Evolutionary conservation across 2,113 vertebrate genomes (phyloP).

Genomic region (Agelaius phoeniceus): DNA sequence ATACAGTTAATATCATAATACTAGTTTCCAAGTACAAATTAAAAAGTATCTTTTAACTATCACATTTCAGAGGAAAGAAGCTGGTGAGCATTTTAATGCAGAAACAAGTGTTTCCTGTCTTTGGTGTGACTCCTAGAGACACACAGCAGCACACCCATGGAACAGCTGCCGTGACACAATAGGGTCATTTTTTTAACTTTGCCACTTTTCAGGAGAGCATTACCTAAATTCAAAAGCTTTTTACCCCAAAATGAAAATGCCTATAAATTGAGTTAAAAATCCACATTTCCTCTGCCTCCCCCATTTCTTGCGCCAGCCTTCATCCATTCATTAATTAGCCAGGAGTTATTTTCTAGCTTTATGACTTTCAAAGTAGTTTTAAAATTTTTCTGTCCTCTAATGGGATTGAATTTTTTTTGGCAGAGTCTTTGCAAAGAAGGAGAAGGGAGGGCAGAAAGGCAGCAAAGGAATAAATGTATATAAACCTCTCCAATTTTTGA

Average conservation of each 20-base stretch:
- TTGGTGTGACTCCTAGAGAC: neutral
- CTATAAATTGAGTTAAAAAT: neutral
- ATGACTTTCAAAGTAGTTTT: neutral
- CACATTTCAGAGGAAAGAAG: neutral
- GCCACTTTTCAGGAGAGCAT: neutral
- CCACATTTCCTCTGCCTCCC: fast-evolving
- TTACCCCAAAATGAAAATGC: neutral
- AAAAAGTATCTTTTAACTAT: neutral
- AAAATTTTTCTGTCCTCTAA: neutral
- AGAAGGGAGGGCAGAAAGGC: neutral
- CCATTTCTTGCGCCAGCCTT: neutral
- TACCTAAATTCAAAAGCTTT: neutral
- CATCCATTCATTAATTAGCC: neutral
- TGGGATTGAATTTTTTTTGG: neutral
- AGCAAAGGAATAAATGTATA: neutral
- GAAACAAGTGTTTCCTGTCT: neutral
- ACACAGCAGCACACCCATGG: fast-evolving
- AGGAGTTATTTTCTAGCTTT: neutral
- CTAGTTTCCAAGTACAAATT: neutral
- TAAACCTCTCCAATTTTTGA: neutral
- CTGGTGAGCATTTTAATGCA: neutral
- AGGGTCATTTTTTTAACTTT: neutral
- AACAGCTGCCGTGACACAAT: fast-evolving
- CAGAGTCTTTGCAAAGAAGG: neutral
- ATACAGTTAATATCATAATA: neutral